Base-by-base conservation (phyloP, 2,797 vertebrate species). In the Psittacula derbiana region DNA sequence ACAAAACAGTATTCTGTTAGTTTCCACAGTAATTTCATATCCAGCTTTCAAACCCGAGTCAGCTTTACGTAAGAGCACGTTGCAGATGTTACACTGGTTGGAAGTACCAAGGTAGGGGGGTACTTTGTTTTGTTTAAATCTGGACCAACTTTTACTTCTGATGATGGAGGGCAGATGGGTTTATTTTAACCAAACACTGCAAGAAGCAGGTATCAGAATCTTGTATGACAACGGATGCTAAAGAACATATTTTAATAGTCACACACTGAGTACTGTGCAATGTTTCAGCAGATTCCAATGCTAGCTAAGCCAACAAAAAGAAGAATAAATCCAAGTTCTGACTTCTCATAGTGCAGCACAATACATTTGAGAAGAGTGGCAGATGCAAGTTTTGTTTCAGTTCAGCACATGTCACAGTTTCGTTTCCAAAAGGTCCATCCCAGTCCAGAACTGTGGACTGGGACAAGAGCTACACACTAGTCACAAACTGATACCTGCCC, bases 11-110 rank as follows among this genome's bases (percentile, higher is more conserved):
- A 43, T 9, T 36, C 38, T 23, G 10, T 80, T 80, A 83, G 25
- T 38, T 57, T 72, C 50, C 20, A 65, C 5, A 33, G 12, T 11
- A 44, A 83, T 41, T 64, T 46, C 5, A 0, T 4, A 80, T 2
- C 18, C 27, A 74, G 60, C n/a, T 79, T 73, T 72, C 58, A 79
- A 81, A 90, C 28, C 8, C 8, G 4, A 38, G 12, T 16, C 16
- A 69, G 18, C 15, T 76, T 70, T 28, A 55, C 3, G 0, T 4
- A 52, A 28, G 6, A 74, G 2, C 0, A 4, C 71, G 25, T 3
- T 33, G 8, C 23, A 8, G 1, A 19, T 0, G 0, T 40, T 7
- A 18, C 2, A 2, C 46, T 13, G 21, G 9, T 6, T 71, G 7
- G 20, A 61, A 79, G 9, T 50, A 62, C 12, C 4, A 4, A 7